phyloP scores from a whole-genome alignment of 2,113 vertebrate genomes.

The Varanus komodoensis region DNA sequence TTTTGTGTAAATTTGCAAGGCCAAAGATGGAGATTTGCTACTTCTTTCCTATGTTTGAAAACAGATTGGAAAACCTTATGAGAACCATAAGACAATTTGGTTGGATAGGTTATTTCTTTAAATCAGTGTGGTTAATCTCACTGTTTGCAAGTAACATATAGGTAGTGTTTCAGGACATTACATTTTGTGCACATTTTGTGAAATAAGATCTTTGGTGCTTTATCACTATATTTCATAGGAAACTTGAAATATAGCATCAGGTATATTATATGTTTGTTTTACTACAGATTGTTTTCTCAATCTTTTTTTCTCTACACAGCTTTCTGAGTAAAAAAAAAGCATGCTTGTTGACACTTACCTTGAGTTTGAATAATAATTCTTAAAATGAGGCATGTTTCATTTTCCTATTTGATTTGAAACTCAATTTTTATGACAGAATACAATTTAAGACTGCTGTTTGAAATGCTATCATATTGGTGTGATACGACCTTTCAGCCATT shows the following conservation, averaged over 20 bases:
- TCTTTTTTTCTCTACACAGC: background rate
- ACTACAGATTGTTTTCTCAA: no score
- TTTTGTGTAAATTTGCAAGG: slow-evolving; percentile 40
- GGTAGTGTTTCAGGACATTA: slow-evolving; percentile 63
- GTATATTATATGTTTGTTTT: no score
- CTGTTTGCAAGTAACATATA: slow-evolving; percentile 64
- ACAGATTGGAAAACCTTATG: background rate
- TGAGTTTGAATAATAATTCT: background rate
- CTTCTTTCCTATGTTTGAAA: slow-evolving; percentile 29
- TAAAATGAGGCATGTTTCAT: background rate
- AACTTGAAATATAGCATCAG: no score
- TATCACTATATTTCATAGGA: background rate
- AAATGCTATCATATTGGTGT: background rate
- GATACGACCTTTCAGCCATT: background rate
- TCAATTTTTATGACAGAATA: slow-evolving; percentile 45
- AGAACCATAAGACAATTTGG: background rate
- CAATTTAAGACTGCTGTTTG: background rate
- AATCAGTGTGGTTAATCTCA: slow-evolving; percentile 55
- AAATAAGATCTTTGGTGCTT: slow-evolving; percentile 28
- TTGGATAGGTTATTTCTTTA: background rate
- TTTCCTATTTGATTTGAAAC: background rate
- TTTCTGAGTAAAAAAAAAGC: background rate
- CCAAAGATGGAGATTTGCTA: slow-evolving; percentile 48
- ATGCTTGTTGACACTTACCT: background rate
- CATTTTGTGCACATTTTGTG: slow-evolving; percentile 47